Conservation (phyloP, 2,797 vertebrate species). For the Lerista edwardsae region DNA sequence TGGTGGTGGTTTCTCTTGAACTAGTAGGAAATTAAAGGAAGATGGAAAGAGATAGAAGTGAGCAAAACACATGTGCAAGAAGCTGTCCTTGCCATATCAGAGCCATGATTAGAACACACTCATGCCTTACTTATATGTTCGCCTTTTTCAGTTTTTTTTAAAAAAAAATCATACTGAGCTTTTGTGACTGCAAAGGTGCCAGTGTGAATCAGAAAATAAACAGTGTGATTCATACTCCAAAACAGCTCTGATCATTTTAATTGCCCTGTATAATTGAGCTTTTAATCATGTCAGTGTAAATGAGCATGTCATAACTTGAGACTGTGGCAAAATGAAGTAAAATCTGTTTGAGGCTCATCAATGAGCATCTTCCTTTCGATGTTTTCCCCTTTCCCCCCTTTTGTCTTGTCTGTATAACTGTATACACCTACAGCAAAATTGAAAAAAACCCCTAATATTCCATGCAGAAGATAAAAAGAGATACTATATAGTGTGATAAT, state of each 20-base stretch:
- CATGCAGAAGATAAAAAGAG: background rate
- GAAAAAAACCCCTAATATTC: background rate
- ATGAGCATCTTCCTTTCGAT: background rate
- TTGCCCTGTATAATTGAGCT: constrained; percentile 45
- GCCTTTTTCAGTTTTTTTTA: constrained; percentile 20
- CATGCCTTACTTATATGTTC: constrained; percentile 26
- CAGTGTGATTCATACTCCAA: constrained; percentile 49
- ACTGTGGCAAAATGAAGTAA: constrained; percentile 18
- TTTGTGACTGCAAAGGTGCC: constrained; percentile 26
- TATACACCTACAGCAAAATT: background rate
- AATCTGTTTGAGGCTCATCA: background rate
- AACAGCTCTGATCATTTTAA: constrained; percentile 45
- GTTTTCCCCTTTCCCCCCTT: background rate
- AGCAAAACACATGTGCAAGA: background rate
- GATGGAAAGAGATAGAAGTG: constrained; percentile 25
- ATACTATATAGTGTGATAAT: background rate
- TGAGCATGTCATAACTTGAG: constrained; percentile 32
- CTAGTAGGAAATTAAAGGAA: background rate
- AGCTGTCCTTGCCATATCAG: constrained; percentile 3
- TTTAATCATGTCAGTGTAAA: constrained; percentile 44
- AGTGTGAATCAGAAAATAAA: constrained; percentile 43
- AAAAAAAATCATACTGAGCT: constrained; percentile 3
- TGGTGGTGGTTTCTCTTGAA: background rate
- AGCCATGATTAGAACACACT: background rate
- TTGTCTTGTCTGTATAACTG: background rate